Evolutionary conservation across 2,797 vertebrate genomes (phyloP).

Genomic region (Acanthurus lineatus): DNA sequence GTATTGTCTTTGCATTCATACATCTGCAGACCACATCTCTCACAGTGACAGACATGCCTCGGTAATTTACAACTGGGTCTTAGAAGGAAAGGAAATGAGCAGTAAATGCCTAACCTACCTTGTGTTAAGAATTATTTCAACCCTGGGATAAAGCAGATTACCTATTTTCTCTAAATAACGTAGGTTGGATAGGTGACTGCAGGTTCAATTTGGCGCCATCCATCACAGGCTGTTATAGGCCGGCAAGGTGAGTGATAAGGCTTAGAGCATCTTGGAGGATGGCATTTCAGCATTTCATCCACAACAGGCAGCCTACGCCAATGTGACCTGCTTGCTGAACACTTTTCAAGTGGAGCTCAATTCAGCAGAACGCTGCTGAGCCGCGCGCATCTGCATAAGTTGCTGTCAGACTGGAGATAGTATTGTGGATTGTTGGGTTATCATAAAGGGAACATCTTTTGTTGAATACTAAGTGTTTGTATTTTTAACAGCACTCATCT

Average conservation of each 20-base stretch:
- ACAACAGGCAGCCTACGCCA: conserved; percentile 55
- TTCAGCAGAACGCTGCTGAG: conserved; percentile 69
- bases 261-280: conserved; percentile 64
- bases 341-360: conserved; percentile 60
- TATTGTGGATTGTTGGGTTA: conserved; percentile 74
- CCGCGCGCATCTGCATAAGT: conserved; percentile 81
- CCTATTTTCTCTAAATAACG: conserved; percentile 57
- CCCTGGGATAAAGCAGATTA: conserved; percentile 25
- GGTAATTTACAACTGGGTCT: conserved; percentile 7
- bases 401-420: conserved; percentile 79
- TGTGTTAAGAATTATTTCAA: conserved; percentile 46
- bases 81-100: conserved; percentile 18
- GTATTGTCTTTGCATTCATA: conserved; percentile 51
- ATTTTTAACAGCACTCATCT: conserved; percentile 71
- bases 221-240: conserved; percentile 60
- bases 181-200: conserved; percentile 29
- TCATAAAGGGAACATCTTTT: conserved; percentile 76
- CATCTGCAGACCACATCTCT: conserved; percentile 32
- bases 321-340: conserved; percentile 84
- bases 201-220: conserved; percentile 64
- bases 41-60: conserved; percentile 30
- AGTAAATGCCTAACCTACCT: conserved; percentile 41
- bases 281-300: conserved; percentile 72
- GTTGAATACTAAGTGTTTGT: conserved; percentile 77
- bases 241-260: conserved; percentile 65